Conservation (phyloP, 2,113 vertebrate species). For the Chauna torquata region DNA sequence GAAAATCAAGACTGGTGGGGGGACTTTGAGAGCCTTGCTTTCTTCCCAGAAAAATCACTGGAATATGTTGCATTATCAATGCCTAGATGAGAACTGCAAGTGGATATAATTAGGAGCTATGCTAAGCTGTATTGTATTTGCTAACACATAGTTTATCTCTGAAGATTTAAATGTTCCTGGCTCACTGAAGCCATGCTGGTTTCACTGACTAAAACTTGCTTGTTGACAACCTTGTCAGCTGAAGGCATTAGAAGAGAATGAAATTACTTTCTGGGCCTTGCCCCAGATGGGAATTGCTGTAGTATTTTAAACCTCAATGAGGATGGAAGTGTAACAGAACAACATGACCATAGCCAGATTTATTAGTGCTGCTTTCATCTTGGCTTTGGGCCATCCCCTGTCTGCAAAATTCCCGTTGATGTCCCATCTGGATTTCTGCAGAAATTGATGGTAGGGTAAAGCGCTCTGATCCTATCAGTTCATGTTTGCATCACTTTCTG, state of each 20-base stretch:
- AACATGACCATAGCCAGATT: constrained; percentile 1
- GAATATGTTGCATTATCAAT: not conserved
- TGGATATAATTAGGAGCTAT: not conserved
- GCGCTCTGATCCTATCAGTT: constrained; percentile 37
- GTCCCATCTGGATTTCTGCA: constrained; percentile 18
- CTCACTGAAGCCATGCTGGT: not conserved
- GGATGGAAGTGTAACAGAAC: not conserved
- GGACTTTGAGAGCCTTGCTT: not conserved
- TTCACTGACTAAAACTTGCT: not conserved
- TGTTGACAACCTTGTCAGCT: not conserved
- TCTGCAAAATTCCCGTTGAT: constrained; percentile 36
- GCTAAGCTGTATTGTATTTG: not conserved
- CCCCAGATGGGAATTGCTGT: constrained; percentile 32
- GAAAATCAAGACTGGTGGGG: not conserved
- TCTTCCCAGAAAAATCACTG: not conserved
- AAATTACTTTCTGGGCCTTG: constrained; percentile 15
- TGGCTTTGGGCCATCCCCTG: constrained; percentile 40
- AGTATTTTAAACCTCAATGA: constrained; percentile 22
- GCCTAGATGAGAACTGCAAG: not conserved
- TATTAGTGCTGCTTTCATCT: constrained; percentile 40
- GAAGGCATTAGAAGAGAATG: not conserved
- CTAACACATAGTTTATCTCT: not conserved
- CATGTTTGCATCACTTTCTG: constrained; percentile 22
- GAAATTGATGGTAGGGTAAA: constrained; percentile 16
- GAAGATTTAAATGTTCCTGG: not conserved